Percentiles rank a stretch among this genome's conserved stretches.
These are phyloP conservation scores for Chrysotoxum bicinctum DNA, from an alignment of 2,888 invertebrate species.

Conservation along the genomic window DNA sequence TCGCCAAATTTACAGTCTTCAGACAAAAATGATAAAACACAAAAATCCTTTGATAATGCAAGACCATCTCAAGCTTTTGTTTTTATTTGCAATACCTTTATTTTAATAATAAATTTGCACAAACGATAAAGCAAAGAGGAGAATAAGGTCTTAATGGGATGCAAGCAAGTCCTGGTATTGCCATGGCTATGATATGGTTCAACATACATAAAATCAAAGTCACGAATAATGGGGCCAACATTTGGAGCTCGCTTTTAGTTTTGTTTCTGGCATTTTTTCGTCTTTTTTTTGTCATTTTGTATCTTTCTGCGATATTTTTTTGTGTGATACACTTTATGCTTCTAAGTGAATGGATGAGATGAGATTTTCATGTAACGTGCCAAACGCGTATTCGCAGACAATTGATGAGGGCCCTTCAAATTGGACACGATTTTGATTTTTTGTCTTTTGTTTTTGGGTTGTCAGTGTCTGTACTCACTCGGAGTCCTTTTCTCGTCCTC, in stretches of 20 bases:
- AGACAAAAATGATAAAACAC: conserved; percentile 11
- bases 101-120: neutral
- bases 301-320: conserved; percentile 4
- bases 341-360: conserved; percentile 37
- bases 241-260: conserved; percentile 51
- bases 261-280: neutral
- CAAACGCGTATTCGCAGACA: conserved; percentile 61
- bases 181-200: neutral
- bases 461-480: neutral
- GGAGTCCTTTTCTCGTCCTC: conserved; percentile 12
- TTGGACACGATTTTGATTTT: conserved; percentile 54
- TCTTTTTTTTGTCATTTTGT: neutral
- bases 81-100: neutral
- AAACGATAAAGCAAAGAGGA: conserved; percentile 2
- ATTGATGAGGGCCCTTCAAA: conserved; percentile 69
- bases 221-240: conserved; percentile 65
- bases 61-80: conserved; percentile 24
- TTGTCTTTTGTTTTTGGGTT: neutral
- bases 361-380: conserved; percentile 66
- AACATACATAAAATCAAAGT: conserved; percentile 45
- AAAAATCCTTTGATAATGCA: conserved; percentile 51
- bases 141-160: conserved; percentile 30
- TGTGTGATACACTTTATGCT: conserved; percentile 3
- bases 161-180: conserved; percentile 10
- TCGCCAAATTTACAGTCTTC: conserved; percentile 13